A percentile compares a stretch with the other conserved stretches of the same genome.
Evolutionary conservation across 2,113 vertebrate species (phyloP).

Genomic region (Notothenia coriiceps): DNA sequence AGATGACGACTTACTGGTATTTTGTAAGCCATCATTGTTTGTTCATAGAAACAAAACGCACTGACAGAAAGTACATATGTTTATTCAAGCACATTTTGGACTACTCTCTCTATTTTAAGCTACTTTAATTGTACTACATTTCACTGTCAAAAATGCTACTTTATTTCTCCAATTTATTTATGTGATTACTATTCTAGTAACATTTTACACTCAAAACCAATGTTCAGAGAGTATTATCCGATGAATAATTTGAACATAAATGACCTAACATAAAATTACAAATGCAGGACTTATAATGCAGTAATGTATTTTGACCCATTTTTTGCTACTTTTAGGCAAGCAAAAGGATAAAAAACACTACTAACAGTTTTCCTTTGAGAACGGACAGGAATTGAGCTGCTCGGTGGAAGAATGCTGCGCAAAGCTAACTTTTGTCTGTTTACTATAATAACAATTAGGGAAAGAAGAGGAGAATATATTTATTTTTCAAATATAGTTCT

Average conservation of each 20-base stretch:
- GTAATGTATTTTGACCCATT: background rate
- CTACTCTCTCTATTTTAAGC: too few species aligned
- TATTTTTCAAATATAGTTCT: too few species aligned
- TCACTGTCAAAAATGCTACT: too few species aligned
- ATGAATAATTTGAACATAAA: background rate
- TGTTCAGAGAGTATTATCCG: too few species aligned
- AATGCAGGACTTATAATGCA: background rate
- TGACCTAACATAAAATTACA: background rate
- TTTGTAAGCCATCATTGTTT: background rate
- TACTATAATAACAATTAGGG: background rate
- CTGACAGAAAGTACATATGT: background rate
- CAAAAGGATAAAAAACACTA: background rate
- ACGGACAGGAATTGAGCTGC: background rate
- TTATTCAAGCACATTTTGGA: too few species aligned
- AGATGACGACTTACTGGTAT: background rate
- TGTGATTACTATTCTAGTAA: too few species aligned
- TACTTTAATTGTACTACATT: background rate
- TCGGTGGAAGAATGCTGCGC: background rate
- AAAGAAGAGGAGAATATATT: background rate
- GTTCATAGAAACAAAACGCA: background rate
- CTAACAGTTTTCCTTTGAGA: background rate
- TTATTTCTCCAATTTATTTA: too few species aligned
- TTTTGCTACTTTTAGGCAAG: background rate
- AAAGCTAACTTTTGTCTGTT: background rate
- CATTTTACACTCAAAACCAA: too few species aligned